Evolutionary conservation across 2,888 invertebrate species (phyloP), one percentile per base, ranked within the genome.

Genomic region (Phorcus lineatus): DNA sequence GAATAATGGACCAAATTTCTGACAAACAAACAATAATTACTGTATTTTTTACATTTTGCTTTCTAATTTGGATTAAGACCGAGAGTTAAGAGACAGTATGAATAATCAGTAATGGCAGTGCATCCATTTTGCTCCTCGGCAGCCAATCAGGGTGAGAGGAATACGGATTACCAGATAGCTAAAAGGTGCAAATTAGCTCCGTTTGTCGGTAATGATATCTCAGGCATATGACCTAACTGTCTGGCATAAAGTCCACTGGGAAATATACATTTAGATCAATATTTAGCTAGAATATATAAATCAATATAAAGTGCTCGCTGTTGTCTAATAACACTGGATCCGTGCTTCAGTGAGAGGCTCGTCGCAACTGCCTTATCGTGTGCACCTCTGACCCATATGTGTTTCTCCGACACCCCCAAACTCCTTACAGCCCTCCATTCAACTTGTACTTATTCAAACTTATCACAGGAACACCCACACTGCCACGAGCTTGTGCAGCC

Each of bases 101-200:
- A 70, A 70, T 70, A 70, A 70, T 70, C 40, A 70, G 70, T 36
- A 28, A 31, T 70, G 70, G 70, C 70, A 70, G 17, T 19, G 70
- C 70, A 70, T 70, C 70, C 70, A 70, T 70, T 70, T 70, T 36
- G 31, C 28, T 70, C 40, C 36, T 19, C 36, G 16, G 16, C 70
- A 70, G 40, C 70, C 70, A 70, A 70, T 70, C 70, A 70, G 31
- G 16, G 36, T 7, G 11, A 31, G 40, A 40, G 70, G 36, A 70
- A 17, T 36, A 40, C 36, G 70, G 70, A 70, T 70, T 70, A 70
- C 70, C 31, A 70, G 70, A 70, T 70, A 31, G 70, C 70, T 70
- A 70, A 70, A 70, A 70, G 70, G 70, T 70, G 70, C 70, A 40
- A 70, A 70, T 70, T 70, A 70, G 70, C 70, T 70, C 70, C 70